Conservation (phyloP, 2,113 vertebrate genomes). For the Heloderma charlesbogerti region DNA sequence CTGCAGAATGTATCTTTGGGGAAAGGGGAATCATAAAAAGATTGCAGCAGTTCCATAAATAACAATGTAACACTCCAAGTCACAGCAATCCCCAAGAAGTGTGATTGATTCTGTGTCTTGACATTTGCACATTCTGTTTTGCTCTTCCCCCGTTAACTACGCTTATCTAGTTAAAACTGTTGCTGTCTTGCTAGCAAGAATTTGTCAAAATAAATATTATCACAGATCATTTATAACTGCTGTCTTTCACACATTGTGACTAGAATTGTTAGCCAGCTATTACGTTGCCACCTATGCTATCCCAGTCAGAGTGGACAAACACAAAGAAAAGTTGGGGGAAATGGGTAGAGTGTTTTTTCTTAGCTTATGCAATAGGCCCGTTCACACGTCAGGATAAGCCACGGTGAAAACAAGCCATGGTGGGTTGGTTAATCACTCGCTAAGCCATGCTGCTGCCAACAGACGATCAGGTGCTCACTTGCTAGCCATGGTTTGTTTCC, state of each 20-base stretch:
- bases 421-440: too few species aligned
- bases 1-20: background rate
- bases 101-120: background rate
- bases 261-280: background rate
- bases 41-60: background rate
- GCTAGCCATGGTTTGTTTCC: too few species aligned
- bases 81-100: background rate
- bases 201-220: background rate
- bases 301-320: background rate
- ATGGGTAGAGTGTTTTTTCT: background rate
- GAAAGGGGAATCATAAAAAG: background rate
- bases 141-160: background rate
- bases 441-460: too few species aligned
- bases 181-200: background rate
- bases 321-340: background rate
- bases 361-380: background rate
- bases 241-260: background rate
- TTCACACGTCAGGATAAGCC: too few species aligned
- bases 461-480: too few species aligned
- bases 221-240: background rate
- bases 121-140: background rate
- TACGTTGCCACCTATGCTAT: background rate
- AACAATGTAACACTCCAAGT: background rate
- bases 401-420: too few species aligned
- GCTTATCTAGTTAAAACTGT: background rate